Percentiles rank a stretch among this genome's conserved stretches.
Evolutionary conservation across 2,113 vertebrate genomes (phyloP).

Genomic region (Osmerus mordax): DNA sequence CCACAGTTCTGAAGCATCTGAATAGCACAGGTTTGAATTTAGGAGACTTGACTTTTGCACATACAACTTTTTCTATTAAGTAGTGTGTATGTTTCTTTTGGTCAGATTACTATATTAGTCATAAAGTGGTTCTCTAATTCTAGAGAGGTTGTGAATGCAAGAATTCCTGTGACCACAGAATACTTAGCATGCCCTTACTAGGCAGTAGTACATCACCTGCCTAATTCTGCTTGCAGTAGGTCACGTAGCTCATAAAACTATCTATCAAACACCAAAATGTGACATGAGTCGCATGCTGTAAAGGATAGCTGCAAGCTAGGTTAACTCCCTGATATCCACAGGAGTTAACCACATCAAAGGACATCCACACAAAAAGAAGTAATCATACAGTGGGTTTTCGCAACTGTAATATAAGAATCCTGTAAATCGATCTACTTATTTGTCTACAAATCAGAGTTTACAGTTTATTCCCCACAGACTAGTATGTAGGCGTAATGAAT

Average conservation of each 20-base stretch:
- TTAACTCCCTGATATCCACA: not conserved
- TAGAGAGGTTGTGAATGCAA: constrained; percentile 35
- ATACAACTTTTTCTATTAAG: not conserved
- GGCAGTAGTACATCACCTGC: constrained; percentile 27
- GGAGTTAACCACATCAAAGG: no score
- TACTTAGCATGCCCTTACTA: constrained; percentile 29
- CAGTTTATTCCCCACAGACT: no score
- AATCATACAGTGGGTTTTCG: no score
- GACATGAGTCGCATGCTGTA: constrained; percentile 5
- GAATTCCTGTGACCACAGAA: constrained; percentile 39
- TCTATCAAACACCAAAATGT: constrained; percentile 36
- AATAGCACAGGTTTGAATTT: not conserved
- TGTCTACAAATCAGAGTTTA: no score
- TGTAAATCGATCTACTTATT: no score
- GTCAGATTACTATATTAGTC: not conserved
- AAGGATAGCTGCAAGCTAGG: constrained; percentile 4
- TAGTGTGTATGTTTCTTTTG: not conserved
- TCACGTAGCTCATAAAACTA: constrained; percentile 59
- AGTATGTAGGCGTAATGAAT: no score
- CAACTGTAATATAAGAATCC: no score
- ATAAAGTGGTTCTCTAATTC: constrained; percentile 27
- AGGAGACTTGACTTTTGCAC: not conserved
- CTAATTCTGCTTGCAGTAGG: constrained; percentile 46
- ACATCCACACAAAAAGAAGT: no score
- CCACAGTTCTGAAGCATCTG: no score